Evolutionary conservation across 2,797 vertebrate species (phyloP).

Genomic region (Lepus oiostolus): DNA sequence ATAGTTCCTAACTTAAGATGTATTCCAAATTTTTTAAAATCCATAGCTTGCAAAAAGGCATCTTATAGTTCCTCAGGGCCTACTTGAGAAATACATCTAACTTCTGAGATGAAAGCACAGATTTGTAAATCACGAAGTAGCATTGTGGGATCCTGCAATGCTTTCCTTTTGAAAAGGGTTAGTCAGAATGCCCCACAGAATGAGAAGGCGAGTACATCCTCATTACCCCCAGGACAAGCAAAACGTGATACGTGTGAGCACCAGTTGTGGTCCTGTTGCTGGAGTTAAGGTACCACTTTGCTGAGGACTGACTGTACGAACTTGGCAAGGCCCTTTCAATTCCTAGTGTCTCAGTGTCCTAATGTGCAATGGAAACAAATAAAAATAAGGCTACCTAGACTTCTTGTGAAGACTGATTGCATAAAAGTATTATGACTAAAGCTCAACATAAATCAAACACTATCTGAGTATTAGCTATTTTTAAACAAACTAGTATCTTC

Average conservation of each 20-base stretch:
- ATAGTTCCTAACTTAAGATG: slow-evolving; percentile 67
- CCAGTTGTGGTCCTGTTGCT: not conserved
- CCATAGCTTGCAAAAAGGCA: not conserved
- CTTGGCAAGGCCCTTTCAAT: not conserved
- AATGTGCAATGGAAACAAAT: not conserved
- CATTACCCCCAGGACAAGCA: no score
- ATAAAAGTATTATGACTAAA: not conserved
- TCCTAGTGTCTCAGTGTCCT: not conserved
- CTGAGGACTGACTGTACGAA: not conserved
- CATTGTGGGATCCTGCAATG: not conserved
- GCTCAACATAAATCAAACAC: not conserved
- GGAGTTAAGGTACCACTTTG: not conserved
- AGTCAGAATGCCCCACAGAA: not conserved
- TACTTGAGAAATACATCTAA: slow-evolving; percentile 65
- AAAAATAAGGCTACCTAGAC: not conserved
- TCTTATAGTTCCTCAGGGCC: slow-evolving; percentile 38
- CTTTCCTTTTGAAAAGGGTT: slow-evolving; percentile 26
- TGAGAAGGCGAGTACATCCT: not conserved
- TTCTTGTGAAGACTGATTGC: not conserved
- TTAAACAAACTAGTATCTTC: not conserved
- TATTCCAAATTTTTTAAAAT: slow-evolving; percentile 68
- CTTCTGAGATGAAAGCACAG: slow-evolving; percentile 61
- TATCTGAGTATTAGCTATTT: not conserved
- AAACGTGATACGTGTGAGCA: not conserved
- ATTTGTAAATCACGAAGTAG: slow-evolving; percentile 50